These are phyloP conservation scores for Bedellia somnulentella DNA, from an alignment of 2,888 invertebrate genomes.

Conservation along the genomic window DNA sequence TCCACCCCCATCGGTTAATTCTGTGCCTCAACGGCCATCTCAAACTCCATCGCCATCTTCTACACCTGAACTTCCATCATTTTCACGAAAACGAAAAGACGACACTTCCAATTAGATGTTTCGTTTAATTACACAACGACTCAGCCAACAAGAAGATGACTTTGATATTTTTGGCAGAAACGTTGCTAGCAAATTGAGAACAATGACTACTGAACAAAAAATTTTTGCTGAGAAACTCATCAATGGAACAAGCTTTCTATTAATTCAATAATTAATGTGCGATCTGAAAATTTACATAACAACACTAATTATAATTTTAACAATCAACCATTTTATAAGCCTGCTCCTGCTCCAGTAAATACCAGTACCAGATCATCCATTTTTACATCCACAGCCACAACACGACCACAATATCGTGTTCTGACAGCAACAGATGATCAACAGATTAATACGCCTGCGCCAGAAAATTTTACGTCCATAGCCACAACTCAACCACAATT, in stretches of 20 bases:
- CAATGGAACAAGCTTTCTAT: constrained; percentile 4
- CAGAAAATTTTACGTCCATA: too few relatives aligned
- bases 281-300: background rate
- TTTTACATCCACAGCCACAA: too few relatives aligned
- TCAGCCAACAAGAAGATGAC: constrained; percentile 2
- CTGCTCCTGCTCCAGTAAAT: too few relatives aligned
- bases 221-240: constrained; percentile 10
- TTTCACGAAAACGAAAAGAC: constrained; percentile 7
- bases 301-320: background rate
- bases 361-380: too few relatives aligned
- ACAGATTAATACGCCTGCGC: too few relatives aligned
- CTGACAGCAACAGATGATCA: too few relatives aligned
- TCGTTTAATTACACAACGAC: constrained; percentile 3
- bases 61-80: constrained; percentile 5
- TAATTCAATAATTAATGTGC: too few relatives aligned
- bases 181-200: constrained; percentile 9
- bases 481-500: too few relatives aligned
- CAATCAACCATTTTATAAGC: background rate
- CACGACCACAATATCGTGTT: too few relatives aligned
- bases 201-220: constrained; percentile 9
- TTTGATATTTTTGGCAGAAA: too few relatives aligned
- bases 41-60: constrained; percentile 3
- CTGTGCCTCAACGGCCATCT: constrained; percentile 4
- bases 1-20: constrained; percentile 5
- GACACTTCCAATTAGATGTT: constrained; percentile 7